Evolutionary conservation across 1,140 invertebrate species (phyloP), one percentile per base, ranked within the genome.

Genomic region (Phocides pigmalion): DNA sequence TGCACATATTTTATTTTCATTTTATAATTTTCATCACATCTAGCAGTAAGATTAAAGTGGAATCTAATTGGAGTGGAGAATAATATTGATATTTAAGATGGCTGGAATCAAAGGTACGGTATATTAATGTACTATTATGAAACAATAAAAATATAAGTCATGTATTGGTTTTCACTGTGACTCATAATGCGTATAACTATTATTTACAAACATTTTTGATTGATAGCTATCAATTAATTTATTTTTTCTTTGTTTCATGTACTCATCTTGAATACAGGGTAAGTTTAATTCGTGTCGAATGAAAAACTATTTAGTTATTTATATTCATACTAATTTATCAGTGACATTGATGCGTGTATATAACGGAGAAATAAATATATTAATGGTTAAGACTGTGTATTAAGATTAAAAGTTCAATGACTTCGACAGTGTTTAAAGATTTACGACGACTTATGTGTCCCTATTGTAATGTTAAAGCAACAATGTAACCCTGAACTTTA

Each of bases 191-290:
- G 28, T n/a, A 32, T 32, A 32, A 32, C 28, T 32, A 32, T 32
- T 32, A 32, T 32, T 32, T 32, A 32, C 28, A 32, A 32, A 32
- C 28, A 32, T 8, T 32, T 32, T 32, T 32, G 28, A 11, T 32
- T 32, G 9, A n/a, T 39, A 39, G 14, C 11, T 12, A n/a, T 39
- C 4, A 11, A 39, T 39, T 39, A 39, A 39, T 39, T 39, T 32
- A 32, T 11, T 32, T 14, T 4, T 39, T 39, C 70, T 72, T 78
- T 74, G 76, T 87, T 85, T 68, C 82, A 86, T 88, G 79, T 74
- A 64, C 19, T 62, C 50, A 2, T 58, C 39, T 35, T 66, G 46
- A 25, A 42, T 49, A 46, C 19, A 37, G 50, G 28, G 32, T 39
- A 37, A 53, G 50, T 17, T 35, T 14, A 25, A 16, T 53, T 35